Percentiles rank a stretch among this genome's conserved stretches.
These are phyloP conservation scores for Lonchura striata DNA, from an alignment of 2,113 vertebrate genomes.

Conservation along the genomic window DNA sequence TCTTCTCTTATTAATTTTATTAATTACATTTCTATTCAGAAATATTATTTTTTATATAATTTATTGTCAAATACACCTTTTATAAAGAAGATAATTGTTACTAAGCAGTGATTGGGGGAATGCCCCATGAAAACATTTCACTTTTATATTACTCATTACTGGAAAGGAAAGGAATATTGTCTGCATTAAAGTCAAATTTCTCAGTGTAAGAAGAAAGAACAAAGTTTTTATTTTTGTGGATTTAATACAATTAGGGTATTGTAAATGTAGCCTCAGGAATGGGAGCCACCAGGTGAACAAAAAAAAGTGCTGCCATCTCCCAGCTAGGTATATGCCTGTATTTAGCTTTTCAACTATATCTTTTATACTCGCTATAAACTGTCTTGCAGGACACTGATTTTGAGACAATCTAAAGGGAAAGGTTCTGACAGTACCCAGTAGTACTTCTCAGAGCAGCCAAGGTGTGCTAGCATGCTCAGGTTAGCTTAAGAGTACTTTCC, in stretches of 20 bases:
- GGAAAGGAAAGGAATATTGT: background rate
- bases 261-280: background rate
- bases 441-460: background rate
- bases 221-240: background rate
- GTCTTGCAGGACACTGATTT: background rate
- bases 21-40: background rate
- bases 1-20: background rate
- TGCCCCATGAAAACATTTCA: background rate
- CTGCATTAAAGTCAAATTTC: background rate
- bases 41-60: background rate
- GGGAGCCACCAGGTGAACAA: rapidly evolving
- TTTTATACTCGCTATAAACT: background rate
- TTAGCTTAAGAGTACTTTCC: background rate
- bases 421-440: background rate
- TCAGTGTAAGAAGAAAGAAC: background rate
- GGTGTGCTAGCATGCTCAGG: background rate
- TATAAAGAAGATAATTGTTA: background rate
- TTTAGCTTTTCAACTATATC: background rate
- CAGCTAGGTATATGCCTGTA: background rate
- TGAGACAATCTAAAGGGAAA: background rate
- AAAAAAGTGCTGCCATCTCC: background rate
- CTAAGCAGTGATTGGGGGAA: rapidly evolving
- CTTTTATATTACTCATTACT: background rate
- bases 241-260: background rate
- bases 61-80: background rate